Percentiles rank a stretch among this genome's conserved stretches.
Conservation (phyloP, 2,113 vertebrate genomes). For the Setophaga coronata region DNA sequence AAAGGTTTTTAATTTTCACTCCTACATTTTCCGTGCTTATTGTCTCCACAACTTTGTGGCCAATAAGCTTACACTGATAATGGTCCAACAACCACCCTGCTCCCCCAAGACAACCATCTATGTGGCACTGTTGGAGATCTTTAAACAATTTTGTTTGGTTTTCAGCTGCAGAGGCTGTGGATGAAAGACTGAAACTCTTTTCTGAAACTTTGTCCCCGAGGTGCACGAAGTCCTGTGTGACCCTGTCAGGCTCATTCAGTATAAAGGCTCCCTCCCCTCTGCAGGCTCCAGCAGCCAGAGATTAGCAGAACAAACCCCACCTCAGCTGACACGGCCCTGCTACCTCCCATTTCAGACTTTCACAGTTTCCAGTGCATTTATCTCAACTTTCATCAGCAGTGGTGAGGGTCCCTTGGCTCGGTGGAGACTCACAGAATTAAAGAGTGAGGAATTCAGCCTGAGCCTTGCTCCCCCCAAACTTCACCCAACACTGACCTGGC, state of each 20-base stretch:
- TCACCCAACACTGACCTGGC: background rate
- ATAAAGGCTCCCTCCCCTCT: background rate
- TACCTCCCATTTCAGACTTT: background rate
- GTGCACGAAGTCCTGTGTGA: background rate
- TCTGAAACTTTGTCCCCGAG: slow-evolving; percentile 1
- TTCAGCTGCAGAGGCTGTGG: background rate
- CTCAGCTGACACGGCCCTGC: background rate
- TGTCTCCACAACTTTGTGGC: slow-evolving; percentile 1
- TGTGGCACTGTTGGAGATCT: background rate
- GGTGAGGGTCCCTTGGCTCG: background rate
- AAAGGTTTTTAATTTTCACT: background rate
- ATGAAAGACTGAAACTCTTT: background rate
- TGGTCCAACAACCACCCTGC: background rate
- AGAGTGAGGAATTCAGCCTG: background rate
- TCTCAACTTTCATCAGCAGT: background rate
- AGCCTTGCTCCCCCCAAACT: background rate
- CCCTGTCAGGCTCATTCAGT: background rate
- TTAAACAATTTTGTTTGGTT: slow-evolving; percentile 3
- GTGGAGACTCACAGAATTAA: background rate
- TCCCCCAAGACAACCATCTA: background rate
- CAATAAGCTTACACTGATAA: slow-evolving; percentile 1
- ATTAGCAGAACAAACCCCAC: background rate
- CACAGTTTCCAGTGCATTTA: background rate
- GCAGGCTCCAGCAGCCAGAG: background rate
- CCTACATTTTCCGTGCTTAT: background rate